A percentile compares a stretch with the other conserved stretches of the same genome.
Evolutionary conservation across 2,888 invertebrate genomes (phyloP).

Genomic region (Luffia ferchaultella): DNA sequence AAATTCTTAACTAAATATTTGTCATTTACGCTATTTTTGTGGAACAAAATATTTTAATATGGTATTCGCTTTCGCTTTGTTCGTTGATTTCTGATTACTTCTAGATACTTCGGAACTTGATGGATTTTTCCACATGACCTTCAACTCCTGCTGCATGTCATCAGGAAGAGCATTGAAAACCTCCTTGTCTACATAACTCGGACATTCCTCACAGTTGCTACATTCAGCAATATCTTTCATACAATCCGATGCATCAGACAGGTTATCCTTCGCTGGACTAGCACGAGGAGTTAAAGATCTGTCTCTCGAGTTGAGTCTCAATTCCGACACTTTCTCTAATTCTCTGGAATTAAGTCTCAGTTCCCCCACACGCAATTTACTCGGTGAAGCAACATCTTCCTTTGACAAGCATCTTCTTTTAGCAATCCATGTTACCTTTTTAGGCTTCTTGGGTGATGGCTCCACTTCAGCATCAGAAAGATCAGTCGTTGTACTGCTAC

Average conservation of each 20-base stretch:
- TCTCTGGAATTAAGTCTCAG: conserved; percentile 71
- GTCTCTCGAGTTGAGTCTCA: conserved; percentile 51
- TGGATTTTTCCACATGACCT: conserved; percentile 71
- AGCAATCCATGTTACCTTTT: conserved; percentile 58
- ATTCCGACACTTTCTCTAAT: conserved; percentile 61
- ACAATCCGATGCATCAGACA: conserved; percentile 45
- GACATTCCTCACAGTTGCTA: conserved; percentile 60
- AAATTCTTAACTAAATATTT: not conserved
- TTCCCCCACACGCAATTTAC: conserved; percentile 73
- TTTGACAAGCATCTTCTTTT: conserved; percentile 54
- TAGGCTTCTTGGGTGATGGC: conserved; percentile 79
- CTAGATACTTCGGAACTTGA: conserved; percentile 44
- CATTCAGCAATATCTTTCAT: conserved; percentile 47
- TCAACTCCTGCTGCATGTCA: conserved; percentile 77
- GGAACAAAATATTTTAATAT: conserved; percentile 75
- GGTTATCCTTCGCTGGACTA: conserved; percentile 50
- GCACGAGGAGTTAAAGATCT: conserved; percentile 51
- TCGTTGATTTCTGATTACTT: conserved; percentile 52
- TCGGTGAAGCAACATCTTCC: conserved; percentile 70
- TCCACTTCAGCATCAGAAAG: conserved; percentile 75
- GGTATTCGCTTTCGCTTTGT: conserved; percentile 69
- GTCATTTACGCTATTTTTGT: conserved; percentile 64
- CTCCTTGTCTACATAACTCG: conserved; percentile 71
- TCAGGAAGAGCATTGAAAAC: conserved; percentile 76
- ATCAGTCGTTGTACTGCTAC: conserved; percentile 63